Base-by-base conservation (phyloP, 2,888 invertebrate species). In the Orthosia incerta region DNA sequence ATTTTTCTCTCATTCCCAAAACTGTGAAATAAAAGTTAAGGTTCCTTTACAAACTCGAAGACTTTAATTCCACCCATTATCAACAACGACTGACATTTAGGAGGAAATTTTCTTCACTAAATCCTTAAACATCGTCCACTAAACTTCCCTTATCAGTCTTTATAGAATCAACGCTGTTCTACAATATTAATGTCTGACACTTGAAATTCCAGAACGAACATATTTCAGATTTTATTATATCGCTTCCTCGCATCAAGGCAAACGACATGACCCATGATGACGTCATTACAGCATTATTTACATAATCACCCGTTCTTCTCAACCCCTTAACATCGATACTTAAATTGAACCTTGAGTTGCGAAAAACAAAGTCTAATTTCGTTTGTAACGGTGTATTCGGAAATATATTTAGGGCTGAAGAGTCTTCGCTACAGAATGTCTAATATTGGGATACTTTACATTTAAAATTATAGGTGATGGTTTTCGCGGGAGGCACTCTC, bases 271-370 rank as follows among this genome's bases (percentile, higher is more conserved):
- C 92, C 91, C 89, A 82, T 91, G 91, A 93, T 93, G 93, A 92
- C 91, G 91, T 91, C 93, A 93, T 94, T 93, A 93, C 88, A 88
- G 89, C 89, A 90, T 89, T 92, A 93, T 94, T 94, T 93, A 92
- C 94, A 93, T 94, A 94, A 94, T 94, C 92, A 91, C 90, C 87
- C 83, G 84, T 39, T 87, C 83, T 84, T 72, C 85, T 85, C 85
- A 82, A 87, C 83, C 84, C 81, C 67, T 80, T 77, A 61, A 79
- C 69, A 74, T 55, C 65, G 71, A 82, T 76, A 59, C 48, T 75
- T 46, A 88, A 86, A 85, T 80, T 85, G 84, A 80, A 81, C 81
- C 82, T 74, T 88, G 77, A 62, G 12, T 1, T 39, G 46, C 18
- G 56, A 67, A 74, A 51, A 56, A 71, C 74, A 89, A 71, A 79